phyloP scores from a whole-genome alignment of 2,113 vertebrate genomes.

The Lutjanus erythropterus region DNA sequence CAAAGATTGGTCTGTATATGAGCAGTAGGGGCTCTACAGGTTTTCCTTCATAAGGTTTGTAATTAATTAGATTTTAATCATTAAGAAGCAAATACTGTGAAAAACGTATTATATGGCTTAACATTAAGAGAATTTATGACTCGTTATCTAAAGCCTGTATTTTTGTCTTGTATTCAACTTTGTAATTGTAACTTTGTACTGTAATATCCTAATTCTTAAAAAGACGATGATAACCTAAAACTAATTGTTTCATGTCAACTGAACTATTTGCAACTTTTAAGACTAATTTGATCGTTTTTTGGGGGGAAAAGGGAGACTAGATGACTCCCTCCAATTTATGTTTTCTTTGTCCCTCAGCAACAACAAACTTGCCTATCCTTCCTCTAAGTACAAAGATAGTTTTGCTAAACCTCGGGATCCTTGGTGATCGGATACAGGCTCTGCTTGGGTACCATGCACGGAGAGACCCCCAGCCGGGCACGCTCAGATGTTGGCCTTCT shows the following conservation, averaged over 20 bases:
- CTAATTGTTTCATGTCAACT: not conserved
- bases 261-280: not conserved
- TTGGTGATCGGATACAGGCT: constrained; percentile 15
- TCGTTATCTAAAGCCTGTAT: not conserved
- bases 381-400: not conserved
- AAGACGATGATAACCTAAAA: not conserved
- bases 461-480: constrained; percentile 65
- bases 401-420: constrained; percentile 25
- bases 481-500: constrained; percentile 87
- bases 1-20: constrained; percentile 72
- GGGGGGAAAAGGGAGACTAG: not conserved
- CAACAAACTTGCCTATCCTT: not conserved
- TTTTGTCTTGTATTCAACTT: not conserved
- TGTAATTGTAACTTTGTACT: no score
- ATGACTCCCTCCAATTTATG: not conserved
- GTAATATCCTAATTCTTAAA: not conserved
- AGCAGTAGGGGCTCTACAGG: not conserved
- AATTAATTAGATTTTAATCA: not conserved
- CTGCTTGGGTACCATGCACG: constrained; percentile 33
- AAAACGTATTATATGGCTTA: not conserved
- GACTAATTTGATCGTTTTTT: not conserved
- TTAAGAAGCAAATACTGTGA: not conserved
- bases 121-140: not conserved
- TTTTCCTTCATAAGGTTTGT: not conserved
- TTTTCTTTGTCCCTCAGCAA: constrained; percentile 14